Evolutionary conservation across 1,140 invertebrate species (phyloP).

Genomic region (Meteorus sp.): DNA sequence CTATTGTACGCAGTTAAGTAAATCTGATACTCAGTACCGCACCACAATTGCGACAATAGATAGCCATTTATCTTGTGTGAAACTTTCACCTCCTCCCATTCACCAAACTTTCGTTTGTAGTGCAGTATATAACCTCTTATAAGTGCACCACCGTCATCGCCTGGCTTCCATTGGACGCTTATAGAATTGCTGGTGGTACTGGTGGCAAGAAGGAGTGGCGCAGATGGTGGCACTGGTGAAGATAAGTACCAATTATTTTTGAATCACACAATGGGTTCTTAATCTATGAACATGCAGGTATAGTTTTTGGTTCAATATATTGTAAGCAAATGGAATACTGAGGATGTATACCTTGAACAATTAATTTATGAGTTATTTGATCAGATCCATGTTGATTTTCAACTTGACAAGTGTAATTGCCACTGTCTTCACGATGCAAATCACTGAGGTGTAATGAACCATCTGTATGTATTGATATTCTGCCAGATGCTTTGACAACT

Average conservation of each 20-base stretch:
- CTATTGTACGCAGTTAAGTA: constrained; percentile 88
- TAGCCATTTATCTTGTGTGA: constrained; percentile 77
- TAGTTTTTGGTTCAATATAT: neutral
- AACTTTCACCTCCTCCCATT: constrained; percentile 85
- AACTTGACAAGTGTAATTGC: constrained; percentile 88
- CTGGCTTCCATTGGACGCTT: constrained; percentile 62
- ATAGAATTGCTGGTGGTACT: constrained; percentile 62
- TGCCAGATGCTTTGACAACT: constrained; percentile 68
- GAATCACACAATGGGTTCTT: neutral
- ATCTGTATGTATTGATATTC: constrained; percentile 67
- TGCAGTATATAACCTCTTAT: constrained; percentile 79
- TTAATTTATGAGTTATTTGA: constrained; percentile 75
- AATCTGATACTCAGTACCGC: constrained; percentile 83
- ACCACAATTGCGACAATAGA: constrained; percentile 79
- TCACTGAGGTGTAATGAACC: constrained; percentile 75
- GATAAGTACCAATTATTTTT: constrained; percentile 9
- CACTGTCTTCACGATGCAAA: constrained; percentile 76
- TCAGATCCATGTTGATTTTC: constrained; percentile 84
- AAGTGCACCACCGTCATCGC: constrained; percentile 59
- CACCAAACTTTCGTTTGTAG: constrained; percentile 84
- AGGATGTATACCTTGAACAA: constrained; percentile 72
- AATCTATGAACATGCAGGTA: too few species aligned
- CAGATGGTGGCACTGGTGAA: constrained; percentile 59
- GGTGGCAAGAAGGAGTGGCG: constrained; percentile 61
- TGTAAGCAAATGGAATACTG: constrained; percentile 7